Evolutionary conservation across 2,888 invertebrate species (phyloP), one percentile per base, ranked within the genome.

Genomic region (Orthosia cruda): DNA sequence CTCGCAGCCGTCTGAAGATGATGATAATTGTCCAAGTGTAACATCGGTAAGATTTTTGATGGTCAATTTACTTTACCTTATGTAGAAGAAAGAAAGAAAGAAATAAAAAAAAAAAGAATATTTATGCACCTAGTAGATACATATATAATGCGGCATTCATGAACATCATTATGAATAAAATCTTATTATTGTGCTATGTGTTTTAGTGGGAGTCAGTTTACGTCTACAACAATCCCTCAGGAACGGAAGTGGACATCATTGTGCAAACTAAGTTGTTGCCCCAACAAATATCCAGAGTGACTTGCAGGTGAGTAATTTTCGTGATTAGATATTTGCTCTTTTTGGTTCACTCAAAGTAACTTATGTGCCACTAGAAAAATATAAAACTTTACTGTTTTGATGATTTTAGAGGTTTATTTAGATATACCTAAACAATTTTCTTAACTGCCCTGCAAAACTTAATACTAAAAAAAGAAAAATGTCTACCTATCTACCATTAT

Each of bases 291-390:
- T 11, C 54, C 11, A 26, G 20, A 18, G 80, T 84, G 0, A 40
- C 12, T 18, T 87, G 87, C 83, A 20, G 15, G 86, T 86, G n/a
- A 84, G 86, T 82, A 66, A 49, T 55, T 26, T 54, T 1, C 50
- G 9, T n/a, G n/a, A 18, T n/a, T 61, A 32, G 0, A 20, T 16
- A 32, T 49, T 54, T 1, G 15, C 18, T 18, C 20, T 9, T 32
- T 1, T 59, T 71, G 0, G 20, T 20, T 58, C 16, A 15, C 11
- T 12, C 13, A 59, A 72, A n/a, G 2, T 15, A 11, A 71, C 4
- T 4, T 18, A 59, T 52, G 11, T 20, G 13, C 4, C 9, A 13
- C 18, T 16, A 13, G 26, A 26, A 26, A 40, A 45, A 15, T 2
- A 40, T 18, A 7, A 11, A 23, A 40, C 15, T 20, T 15, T 15